Percentiles rank a stretch among this genome's conserved stretches.
These are phyloP conservation scores for Heliconius eleuchia DNA, from an alignment of 1,140 invertebrate genomes.

Conservation along the genomic window DNA sequence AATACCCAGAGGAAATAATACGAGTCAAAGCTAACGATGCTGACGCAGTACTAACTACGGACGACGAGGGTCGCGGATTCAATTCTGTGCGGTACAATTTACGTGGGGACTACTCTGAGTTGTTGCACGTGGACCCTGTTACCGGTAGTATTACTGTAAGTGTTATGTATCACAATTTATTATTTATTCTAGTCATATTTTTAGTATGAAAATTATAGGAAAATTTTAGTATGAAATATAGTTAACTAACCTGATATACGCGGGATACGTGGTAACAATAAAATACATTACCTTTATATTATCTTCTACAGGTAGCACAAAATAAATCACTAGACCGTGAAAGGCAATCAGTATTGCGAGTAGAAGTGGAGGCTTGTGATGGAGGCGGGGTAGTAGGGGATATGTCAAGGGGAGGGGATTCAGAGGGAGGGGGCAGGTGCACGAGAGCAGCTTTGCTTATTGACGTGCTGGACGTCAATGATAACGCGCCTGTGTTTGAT, in stretches of 20 bases:
- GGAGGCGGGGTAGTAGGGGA: conserved; percentile 83
- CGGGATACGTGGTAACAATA: not conserved
- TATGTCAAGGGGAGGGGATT: conserved; percentile 79
- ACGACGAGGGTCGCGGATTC: conserved; percentile 84
- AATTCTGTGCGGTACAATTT: conserved; percentile 86
- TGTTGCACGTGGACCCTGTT: conserved; percentile 86
- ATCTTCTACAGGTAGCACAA: conserved; percentile 80
- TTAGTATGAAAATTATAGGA: not conserved
- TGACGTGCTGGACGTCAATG: conserved; percentile 91
- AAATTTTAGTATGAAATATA: no score
- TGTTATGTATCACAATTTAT: not conserved
- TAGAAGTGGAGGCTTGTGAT: conserved; percentile 88
- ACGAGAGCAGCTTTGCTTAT: conserved; percentile 85
- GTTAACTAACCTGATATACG: no score
- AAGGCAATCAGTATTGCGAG: conserved; percentile 84
- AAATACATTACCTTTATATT: not conserved
- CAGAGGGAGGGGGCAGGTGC: conserved; percentile 69
- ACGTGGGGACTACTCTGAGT: conserved; percentile 86
- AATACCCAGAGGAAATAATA: conserved; percentile 85
- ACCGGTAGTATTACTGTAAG: conserved; percentile 78
- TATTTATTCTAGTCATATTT: not conserved
- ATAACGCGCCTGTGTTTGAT: conserved; percentile 86
- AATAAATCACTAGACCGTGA: conserved; percentile 89
- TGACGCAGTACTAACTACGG: conserved; percentile 84
- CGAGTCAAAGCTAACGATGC: conserved; percentile 87